These are phyloP conservation scores for Brachypterus glaber DNA, from an alignment of 2,888 invertebrate genomes.

Conservation along the genomic window DNA sequence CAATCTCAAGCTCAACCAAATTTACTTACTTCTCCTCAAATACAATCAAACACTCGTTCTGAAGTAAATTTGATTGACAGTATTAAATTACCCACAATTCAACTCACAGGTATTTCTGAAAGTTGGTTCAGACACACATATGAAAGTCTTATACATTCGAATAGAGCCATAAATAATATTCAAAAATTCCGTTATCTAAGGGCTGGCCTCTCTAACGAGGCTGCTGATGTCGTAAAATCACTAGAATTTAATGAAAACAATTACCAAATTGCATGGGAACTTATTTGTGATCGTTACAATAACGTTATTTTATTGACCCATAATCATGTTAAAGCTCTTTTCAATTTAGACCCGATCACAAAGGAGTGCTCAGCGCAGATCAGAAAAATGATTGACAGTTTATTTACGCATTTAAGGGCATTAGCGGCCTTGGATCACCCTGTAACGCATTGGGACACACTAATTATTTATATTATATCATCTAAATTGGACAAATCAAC, in stretches of 20 bases:
- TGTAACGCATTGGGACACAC: slow-evolving; percentile 3
- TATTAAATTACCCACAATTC: too few relatives aligned
- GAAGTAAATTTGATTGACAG: too few relatives aligned
- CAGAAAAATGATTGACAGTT: slow-evolving; percentile 1
- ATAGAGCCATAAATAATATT: slow-evolving; percentile 3
- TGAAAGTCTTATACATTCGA: too few relatives aligned
- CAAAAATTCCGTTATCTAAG: slow-evolving; percentile 9
- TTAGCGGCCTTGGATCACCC: slow-evolving; percentile 5
- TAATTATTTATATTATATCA: slow-evolving; percentile 2
- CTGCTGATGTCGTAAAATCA: slow-evolving; percentile 4
- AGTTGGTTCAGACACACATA: too few relatives aligned
- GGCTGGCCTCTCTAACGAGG: slow-evolving; percentile 3
- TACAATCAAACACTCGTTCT: too few relatives aligned
- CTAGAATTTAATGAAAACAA: slow-evolving; percentile 6
- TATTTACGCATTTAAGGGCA: slow-evolving; percentile 5
- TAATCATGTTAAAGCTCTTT: slow-evolving; percentile 5
- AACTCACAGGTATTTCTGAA: too few relatives aligned
- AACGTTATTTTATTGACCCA: slow-evolving; percentile 1
- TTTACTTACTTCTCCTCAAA: too few relatives aligned
- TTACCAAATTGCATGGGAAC: slow-evolving; percentile 8
- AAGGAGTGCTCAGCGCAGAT: slow-evolving; percentile 4
- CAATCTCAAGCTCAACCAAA: too few relatives aligned
- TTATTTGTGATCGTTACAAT: slow-evolving; percentile 3
- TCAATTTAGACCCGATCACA: slow-evolving; percentile 4
- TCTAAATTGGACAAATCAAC: slow-evolving; percentile 2